Evolutionary conservation across 2,113 vertebrate species (phyloP).

Genomic region (Piaya cayana): DNA sequence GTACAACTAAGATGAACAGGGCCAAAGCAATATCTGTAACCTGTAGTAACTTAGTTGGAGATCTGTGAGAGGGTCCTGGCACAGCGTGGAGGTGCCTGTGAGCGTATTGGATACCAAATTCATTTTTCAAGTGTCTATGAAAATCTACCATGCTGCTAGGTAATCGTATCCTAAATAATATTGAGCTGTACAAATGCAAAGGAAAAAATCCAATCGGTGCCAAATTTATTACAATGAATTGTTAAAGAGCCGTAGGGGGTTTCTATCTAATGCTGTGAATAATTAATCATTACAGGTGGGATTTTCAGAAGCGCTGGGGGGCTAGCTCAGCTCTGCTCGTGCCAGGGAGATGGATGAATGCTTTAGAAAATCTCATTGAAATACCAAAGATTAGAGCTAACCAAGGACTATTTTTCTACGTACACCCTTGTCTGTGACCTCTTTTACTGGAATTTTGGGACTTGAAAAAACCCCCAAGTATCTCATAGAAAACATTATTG

Average conservation of each 20-base stretch:
- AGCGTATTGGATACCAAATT: too few relatives aligned
- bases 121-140: not conserved
- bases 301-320: not conserved
- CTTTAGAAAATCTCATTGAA: not conserved
- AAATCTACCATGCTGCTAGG: rapidly evolving
- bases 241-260: not conserved
- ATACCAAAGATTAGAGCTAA: not conserved
- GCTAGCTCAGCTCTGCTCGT: not conserved
- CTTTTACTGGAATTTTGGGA: not conserved
- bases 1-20: not conserved
- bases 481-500: not conserved
- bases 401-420: not conserved
- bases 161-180: not conserved
- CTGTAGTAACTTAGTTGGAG: not conserved
- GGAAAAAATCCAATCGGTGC: not conserved
- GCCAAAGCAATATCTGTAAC: not conserved
- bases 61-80: not conserved
- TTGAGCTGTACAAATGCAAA: not conserved
- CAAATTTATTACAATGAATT: not conserved
- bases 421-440: not conserved
- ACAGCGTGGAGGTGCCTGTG: not conserved
- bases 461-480: not conserved
- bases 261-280: not conserved
- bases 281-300: not conserved
- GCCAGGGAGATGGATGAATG: not conserved